Evolutionary conservation across 2,113 vertebrate genomes (phyloP), one percentile per base, ranked within the genome.

Genomic region (Pangasianodon hypophthalmus): DNA sequence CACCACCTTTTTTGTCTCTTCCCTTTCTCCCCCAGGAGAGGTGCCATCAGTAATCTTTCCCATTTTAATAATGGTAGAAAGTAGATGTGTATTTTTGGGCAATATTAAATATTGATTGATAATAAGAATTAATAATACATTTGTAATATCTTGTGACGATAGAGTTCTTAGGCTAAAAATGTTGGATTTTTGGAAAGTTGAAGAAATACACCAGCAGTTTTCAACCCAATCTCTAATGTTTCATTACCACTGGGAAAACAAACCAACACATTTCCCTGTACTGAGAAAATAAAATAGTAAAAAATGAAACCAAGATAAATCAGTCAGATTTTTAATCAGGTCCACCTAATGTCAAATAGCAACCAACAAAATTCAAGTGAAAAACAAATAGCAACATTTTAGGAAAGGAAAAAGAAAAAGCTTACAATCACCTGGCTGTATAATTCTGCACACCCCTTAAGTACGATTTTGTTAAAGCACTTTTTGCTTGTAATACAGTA

Each of bases 71-170:
- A 85, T 54, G 80, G 81, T 82, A 67, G 84, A 58, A 52, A 46
- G 58, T 82, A 46, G 73, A 62, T 16, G 81, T 75, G 52, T 90
- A 90, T 92, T 90, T 69, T 90, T 87, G 62, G 89, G 79, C 37
- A 69, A 71, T 54, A 90, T 92, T 89, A 90, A 90, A 89, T 89
- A 90, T 89, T 89, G 32, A 90, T 88, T 92, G 73, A 58, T 84
- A 71, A 84, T 90, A 82, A 80, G 86, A 84, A 92, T 92, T 90
- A 90, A 90, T 90, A 90, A 90, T 92, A 88, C 62, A 92, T 85
- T 87, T 89, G 90, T 92, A 90, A 92, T 90, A 88, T 88, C 88
- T 84, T 81, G 85, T 90, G 73, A 87, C 87, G 88, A 82, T 88
- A 89, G 85, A 90, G 89, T 58, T 92, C 71, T 81, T 87, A 84